Evolutionary conservation across 2,888 invertebrate species (phyloP).

Genomic region (Nemotelus nigrinus): DNA sequence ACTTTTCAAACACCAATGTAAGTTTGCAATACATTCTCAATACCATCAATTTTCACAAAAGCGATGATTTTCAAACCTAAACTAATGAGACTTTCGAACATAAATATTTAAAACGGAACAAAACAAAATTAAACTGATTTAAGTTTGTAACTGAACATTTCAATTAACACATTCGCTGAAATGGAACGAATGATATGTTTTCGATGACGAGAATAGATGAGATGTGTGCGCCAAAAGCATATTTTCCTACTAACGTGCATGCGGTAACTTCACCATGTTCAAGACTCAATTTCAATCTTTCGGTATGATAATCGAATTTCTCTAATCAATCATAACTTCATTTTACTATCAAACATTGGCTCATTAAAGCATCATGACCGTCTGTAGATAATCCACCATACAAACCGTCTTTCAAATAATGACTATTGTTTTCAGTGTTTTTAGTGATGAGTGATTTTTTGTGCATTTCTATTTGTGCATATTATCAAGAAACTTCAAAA

Average conservation of each 20-base stretch:
- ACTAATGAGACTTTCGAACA: not conserved
- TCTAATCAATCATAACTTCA: conserved; percentile 37
- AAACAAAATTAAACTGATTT: not conserved
- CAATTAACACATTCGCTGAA: conserved; percentile 22
- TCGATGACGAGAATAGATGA: conserved; percentile 26
- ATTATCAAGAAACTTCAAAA: conserved; percentile 29
- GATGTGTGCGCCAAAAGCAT: conserved; percentile 5
- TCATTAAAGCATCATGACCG: conserved; percentile 45
- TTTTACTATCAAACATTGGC: conserved; percentile 48
- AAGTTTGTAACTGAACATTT: conserved; percentile 18
- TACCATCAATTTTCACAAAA: not conserved
- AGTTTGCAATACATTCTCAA: conserved; percentile 9
- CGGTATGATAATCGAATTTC: no score
- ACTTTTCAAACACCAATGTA: not conserved
- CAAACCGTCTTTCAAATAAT: conserved; percentile 51
- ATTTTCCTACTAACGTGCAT: conserved; percentile 11
- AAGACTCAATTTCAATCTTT: no score
- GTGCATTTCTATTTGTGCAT: conserved; percentile 39
- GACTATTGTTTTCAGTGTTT: not conserved
- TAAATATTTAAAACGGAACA: no score
- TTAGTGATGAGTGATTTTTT: conserved; percentile 25
- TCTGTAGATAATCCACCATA: conserved; percentile 49
- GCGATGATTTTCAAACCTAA: not conserved
- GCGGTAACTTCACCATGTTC: conserved; percentile 16
- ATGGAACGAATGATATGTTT: conserved; percentile 15